Evolutionary conservation across 2,797 vertebrate species (phyloP).

Genomic region (Meriones psammophilus): DNA sequence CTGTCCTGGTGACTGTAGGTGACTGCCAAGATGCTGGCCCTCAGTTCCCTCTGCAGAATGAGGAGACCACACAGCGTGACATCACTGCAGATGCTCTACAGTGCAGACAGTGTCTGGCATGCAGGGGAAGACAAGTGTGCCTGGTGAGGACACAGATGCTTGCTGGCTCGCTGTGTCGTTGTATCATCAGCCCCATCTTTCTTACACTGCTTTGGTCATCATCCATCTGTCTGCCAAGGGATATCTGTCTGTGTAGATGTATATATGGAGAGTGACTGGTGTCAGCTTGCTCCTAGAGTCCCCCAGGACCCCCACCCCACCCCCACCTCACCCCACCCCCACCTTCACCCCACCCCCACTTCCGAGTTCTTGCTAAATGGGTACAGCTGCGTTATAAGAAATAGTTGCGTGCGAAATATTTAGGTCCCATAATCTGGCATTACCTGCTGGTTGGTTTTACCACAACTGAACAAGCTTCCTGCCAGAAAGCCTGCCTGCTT

Average conservation of each 20-base stretch:
- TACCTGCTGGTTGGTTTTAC: background rate
- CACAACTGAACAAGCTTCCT: background rate
- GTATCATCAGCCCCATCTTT: background rate
- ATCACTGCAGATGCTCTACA: accelerated
- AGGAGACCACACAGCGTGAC: background rate
- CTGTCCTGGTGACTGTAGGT: background rate
- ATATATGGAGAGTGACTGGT: background rate
- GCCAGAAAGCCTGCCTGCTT: background rate
- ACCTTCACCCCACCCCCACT: background rate
- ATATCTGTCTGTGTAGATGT: background rate
- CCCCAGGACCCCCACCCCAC: background rate
- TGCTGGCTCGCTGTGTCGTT: background rate
- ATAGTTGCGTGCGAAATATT: background rate
- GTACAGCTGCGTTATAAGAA: background rate
- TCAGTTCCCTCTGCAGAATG: background rate
- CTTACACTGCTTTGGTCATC: background rate
- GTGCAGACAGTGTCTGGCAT: background rate
- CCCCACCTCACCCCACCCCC: background rate
- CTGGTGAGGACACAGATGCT: background rate
- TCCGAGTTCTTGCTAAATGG: background rate
- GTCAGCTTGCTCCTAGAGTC: background rate
- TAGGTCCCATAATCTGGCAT: background rate
- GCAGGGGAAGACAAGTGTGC: background rate
- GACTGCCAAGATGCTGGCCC: background rate
- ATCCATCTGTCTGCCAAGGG: background rate